Conservation (phyloP, 1,140 invertebrate genomes). For the Probaryconus sp. region DNA sequence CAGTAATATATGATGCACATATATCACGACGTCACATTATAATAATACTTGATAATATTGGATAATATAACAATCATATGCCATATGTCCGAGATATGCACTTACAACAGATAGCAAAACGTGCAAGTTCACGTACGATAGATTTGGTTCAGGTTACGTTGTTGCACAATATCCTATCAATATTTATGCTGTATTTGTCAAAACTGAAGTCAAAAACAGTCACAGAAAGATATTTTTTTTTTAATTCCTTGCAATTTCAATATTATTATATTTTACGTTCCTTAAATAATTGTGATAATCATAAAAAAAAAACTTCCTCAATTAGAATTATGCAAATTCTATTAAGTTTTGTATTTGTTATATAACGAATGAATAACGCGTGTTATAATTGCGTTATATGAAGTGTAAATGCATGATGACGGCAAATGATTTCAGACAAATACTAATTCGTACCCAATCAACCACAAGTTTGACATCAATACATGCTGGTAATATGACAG, state of each 20-base stretch:
- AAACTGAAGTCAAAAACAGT: slow-evolving; percentile 15
- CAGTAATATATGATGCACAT: slow-evolving; percentile 3
- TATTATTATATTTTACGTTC: too few species aligned
- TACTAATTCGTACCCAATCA: too few species aligned
- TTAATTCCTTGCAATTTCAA: too few species aligned
- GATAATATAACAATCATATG: slow-evolving; percentile 25
- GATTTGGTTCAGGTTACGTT: slow-evolving; percentile 25
- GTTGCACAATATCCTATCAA: slow-evolving; percentile 31
- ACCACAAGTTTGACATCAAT: too few species aligned
- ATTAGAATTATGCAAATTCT: too few species aligned
- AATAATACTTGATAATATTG: slow-evolving; percentile 27
- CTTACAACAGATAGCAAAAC: slow-evolving; percentile 22
- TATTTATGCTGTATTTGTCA: slow-evolving; percentile 30
- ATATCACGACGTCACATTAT: slow-evolving; percentile 4
- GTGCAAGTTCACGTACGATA: slow-evolving; percentile 25
- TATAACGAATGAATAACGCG: neutral
- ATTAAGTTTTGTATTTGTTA: too few species aligned
- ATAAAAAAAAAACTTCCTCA: too few species aligned
- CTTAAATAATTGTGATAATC: too few species aligned
- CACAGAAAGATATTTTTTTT: slow-evolving; percentile 20
- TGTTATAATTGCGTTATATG: too few species aligned
- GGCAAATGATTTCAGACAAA: too few species aligned
- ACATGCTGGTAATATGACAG: too few species aligned
- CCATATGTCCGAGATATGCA: slow-evolving; percentile 14
- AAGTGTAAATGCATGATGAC: too few species aligned